These are phyloP conservation scores for Marisa cornuarietis DNA, from an alignment of 1,140 invertebrate species.

Conservation along the genomic window DNA sequence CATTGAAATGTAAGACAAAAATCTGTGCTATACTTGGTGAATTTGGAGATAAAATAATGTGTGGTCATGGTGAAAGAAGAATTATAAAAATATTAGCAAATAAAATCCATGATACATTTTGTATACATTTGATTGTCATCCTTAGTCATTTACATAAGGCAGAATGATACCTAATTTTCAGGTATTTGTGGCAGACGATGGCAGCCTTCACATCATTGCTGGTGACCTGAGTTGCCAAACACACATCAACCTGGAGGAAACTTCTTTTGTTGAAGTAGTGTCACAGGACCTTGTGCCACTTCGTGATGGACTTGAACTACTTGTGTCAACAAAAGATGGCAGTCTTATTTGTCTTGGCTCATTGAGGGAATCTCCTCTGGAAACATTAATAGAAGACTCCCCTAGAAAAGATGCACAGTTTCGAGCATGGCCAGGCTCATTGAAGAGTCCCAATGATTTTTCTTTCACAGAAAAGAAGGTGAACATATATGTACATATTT, in stretches of 20 bases:
- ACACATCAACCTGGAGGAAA: constrained; percentile 53
- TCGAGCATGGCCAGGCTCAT: constrained; percentile 35
- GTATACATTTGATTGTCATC: background rate
- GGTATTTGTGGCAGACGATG: constrained; percentile 57
- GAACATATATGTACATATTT: background rate
- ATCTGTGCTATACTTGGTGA: too few relatives aligned
- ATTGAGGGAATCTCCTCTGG: constrained; percentile 28
- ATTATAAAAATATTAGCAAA: too few relatives aligned
- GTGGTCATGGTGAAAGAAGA: background rate
- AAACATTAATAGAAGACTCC: constrained; percentile 36
- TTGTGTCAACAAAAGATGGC: constrained; percentile 60
- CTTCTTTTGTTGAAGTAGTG: constrained; percentile 57
- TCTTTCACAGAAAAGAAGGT: constrained; percentile 47
- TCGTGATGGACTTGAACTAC: constrained; percentile 51
- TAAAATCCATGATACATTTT: background rate
- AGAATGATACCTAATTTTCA: constrained; percentile 29
- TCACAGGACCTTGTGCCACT: constrained; percentile 50
- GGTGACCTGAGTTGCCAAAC: constrained; percentile 49
- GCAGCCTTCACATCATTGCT: constrained; percentile 53
- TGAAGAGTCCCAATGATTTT: constrained; percentile 52
- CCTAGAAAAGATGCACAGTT: constrained; percentile 19
- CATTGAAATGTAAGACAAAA: too few relatives aligned
- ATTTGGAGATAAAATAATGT: too few relatives aligned
- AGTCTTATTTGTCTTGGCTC: constrained; percentile 56
- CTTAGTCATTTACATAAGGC: background rate